A percentile compares a stretch with the other conserved stretches of the same genome.
phyloP scores from a whole-genome alignment of 1,140 invertebrate species.

The Druon quercuslanigerum region DNA sequence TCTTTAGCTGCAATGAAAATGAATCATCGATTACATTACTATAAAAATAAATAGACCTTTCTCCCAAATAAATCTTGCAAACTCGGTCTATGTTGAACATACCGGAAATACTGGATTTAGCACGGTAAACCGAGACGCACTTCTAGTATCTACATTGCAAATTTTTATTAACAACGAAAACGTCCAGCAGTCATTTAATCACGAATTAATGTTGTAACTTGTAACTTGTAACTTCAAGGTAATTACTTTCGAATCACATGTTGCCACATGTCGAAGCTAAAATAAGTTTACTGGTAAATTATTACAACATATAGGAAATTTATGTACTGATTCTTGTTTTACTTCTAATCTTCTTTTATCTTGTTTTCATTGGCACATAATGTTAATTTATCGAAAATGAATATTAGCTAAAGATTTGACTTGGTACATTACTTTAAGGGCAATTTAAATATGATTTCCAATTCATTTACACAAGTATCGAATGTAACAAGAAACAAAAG shows the following conservation, averaged over 20 bases:
- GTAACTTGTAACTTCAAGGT: slow-evolving; percentile 2
- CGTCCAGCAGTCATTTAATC: neutral
- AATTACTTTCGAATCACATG: slow-evolving; percentile 24
- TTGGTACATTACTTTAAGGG: too few relatives aligned
- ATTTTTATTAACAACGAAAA: slow-evolving; percentile 37
- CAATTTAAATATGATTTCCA: neutral
- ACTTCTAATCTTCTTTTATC: neutral
- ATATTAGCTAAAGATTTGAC: neutral
- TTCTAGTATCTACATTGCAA: neutral
- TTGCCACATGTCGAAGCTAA: neutral
- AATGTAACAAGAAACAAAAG: neutral
- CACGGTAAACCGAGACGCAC: slow-evolving; percentile 2
- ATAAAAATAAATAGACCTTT: neutral
- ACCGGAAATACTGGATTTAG: slow-evolving; percentile 55
- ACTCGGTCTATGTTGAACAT: slow-evolving; percentile 43
- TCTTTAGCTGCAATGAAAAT: too few relatives aligned
- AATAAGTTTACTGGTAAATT: slow-evolving; percentile 7
- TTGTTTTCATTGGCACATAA: neutral
- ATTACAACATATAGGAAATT: slow-evolving; percentile 8
- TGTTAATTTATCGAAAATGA: neutral
- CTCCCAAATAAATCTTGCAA: neutral
- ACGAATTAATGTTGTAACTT: neutral
- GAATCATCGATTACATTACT: neutral
- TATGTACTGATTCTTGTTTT: neutral
- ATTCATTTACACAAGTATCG: neutral